Base-by-base conservation (phyloP, 1,140 invertebrate species). In the Aphidius ervi region DNA sequence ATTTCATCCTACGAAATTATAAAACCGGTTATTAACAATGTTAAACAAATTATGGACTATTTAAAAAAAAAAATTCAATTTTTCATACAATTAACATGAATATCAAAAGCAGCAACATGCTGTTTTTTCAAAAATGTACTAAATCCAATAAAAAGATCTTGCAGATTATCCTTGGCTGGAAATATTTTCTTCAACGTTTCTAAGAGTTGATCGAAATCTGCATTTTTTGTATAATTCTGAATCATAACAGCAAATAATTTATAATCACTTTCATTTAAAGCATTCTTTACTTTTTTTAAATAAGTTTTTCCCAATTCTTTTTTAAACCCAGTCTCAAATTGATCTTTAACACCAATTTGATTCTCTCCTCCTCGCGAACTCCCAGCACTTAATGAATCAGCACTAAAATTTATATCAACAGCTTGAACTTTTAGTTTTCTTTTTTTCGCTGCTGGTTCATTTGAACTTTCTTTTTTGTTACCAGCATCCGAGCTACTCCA, bases 171-270 rank as follows among this genome's bases (percentile, higher is more conserved):
- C 61, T 80, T 76, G 31, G 57, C 56, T 8, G 82, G 70, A 65
- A 88, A 82, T 48, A 87, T 68, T 58, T 68, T 67, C 61, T 79
- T 75, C 42, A 89, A 71, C 40, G 74, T 71, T 56, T 70, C 63
- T 47, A 85, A 69, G 58, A 89, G 77, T 39, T 74, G 66, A 4
- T 76, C 66, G 64, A 85, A 83, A 67, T 83, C 76, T 9, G 78
- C 78, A 46, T 78, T 78, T 53, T 77, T 82, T 58, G 83, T 85
- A 68, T 89, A 89, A 9, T 67, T 70, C 20, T 82, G 73, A 63
- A 88, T 78, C 42, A 84, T 82, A 20, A 74, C 58, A 68, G 83
- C 82, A 78, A 87, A 88, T 70, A 71, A 67, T 70, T 78, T 83
- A 70, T 83, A 88, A 69, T 82, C 74, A 39, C 82, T 76, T 54